Conservation (phyloP, 2,888 invertebrate genomes). For the Hemistola chrysoprasaria region DNA sequence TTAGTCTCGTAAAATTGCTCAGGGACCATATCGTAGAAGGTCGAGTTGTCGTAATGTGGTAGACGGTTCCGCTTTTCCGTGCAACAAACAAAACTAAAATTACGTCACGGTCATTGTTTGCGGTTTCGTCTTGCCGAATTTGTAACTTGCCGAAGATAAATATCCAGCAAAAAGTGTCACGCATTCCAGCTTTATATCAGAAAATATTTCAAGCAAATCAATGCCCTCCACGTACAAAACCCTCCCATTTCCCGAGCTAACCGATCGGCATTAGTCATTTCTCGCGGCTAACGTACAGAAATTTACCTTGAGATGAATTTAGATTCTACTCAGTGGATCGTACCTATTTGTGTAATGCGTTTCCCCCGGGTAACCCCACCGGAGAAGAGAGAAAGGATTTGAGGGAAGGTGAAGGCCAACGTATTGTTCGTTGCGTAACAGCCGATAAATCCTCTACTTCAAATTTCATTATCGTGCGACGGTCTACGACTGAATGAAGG, state of each 20-base stretch:
- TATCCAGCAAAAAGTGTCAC: conserved; percentile 12
- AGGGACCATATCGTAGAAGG: conserved; percentile 21
- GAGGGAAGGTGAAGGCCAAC: conserved; percentile 44
- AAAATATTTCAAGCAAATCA: conserved; percentile 17
- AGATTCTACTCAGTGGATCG: conserved; percentile 26
- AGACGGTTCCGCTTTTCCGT: conserved; percentile 31
- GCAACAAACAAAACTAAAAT: conserved; percentile 26
- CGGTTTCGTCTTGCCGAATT: conserved; percentile 24
- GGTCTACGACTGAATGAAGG: conserved; percentile 10
- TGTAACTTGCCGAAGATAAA: conserved; percentile 14
- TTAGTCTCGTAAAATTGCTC: conserved; percentile 15
- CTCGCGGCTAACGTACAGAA: conserved; percentile 27
- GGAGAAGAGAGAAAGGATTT: conserved; percentile 28
- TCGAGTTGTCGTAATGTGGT: conserved; percentile 22
- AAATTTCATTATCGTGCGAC: conserved; percentile 26
- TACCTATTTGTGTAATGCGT: conserved; percentile 24
- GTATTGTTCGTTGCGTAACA: conserved; percentile 47
- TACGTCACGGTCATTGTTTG: conserved; percentile 27
- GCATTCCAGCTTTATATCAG: conserved; percentile 17
- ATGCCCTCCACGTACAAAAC: conserved; percentile 19
- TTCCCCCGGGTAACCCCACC: conserved; percentile 18
- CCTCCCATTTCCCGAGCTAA: conserved; percentile 12
- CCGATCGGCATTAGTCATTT: conserved; percentile 27
- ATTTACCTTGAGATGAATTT: conserved; percentile 36
- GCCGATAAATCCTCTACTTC: conserved; percentile 28